A percentile compares a stretch with the other conserved stretches of the same genome.
Evolutionary conservation across 2,113 vertebrate genomes (phyloP).

Genomic region (Amphiprion ocellaris): DNA sequence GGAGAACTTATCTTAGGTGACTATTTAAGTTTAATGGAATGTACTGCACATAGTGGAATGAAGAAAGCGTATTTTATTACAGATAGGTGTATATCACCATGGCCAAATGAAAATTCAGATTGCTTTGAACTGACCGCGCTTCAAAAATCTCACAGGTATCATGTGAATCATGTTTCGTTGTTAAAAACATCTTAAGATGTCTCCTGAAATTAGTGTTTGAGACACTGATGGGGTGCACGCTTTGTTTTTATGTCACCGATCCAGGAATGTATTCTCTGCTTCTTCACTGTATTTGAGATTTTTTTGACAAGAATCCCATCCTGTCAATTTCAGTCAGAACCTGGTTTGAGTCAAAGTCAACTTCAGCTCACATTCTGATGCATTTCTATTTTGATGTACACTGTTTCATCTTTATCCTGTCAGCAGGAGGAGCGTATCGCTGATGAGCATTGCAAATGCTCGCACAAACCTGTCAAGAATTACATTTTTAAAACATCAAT

Average conservation of each 20-base stretch:
- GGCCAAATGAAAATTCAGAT: constrained; percentile 40
- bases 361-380: constrained; percentile 57
- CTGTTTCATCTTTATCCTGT: constrained; percentile 71
- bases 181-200: constrained; percentile 55
- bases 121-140: constrained; percentile 32
- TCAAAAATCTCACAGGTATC: constrained; percentile 31
- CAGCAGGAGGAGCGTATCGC: constrained; percentile 40
- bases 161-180: constrained; percentile 43
- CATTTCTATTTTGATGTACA: constrained; percentile 65
- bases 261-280: constrained; percentile 27
- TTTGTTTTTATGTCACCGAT: constrained; percentile 63
- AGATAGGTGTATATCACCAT: constrained; percentile 9
- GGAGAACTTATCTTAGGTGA: constrained; percentile 73
- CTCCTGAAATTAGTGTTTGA: constrained; percentile 58
- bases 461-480: constrained; percentile 62
- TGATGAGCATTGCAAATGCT: constrained; percentile 56
- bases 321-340: constrained; percentile 71
- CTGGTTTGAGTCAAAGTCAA: constrained; percentile 66
- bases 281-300: constrained; percentile 31
- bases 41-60: constrained; percentile 8
- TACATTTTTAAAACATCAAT: constrained; percentile 67
- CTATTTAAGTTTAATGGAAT: constrained; percentile 73
- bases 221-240: constrained; percentile 35
- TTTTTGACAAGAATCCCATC: constrained; percentile 49
- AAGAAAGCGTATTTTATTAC: constrained; percentile 37